Percentiles rank a stretch among this genome's conserved stretches.
phyloP scores from a whole-genome alignment of 1,140 invertebrate genomes.

The Pogonus chalceus region DNA sequence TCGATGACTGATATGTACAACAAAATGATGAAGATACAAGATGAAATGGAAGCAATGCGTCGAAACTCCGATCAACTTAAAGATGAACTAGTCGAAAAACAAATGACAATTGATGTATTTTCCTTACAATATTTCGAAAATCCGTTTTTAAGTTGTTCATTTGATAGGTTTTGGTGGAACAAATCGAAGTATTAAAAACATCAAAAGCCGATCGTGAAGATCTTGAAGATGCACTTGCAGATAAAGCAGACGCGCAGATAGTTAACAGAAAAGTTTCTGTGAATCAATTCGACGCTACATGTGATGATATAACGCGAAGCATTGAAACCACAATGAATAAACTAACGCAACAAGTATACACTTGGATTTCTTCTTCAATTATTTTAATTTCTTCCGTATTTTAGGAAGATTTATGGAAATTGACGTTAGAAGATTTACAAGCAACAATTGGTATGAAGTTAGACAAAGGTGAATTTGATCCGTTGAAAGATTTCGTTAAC shows the following conservation, averaged over 20 bases:
- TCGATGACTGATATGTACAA: conserved; percentile 23
- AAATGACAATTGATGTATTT: conserved; percentile 21
- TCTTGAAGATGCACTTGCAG: conserved; percentile 53
- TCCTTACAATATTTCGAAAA: neutral
- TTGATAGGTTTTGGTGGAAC: conserved; percentile 24
- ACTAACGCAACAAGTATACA: conserved; percentile 45
- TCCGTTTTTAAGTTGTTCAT: neutral
- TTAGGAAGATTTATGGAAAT: conserved; percentile 48
- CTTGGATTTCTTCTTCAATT: conserved; percentile 12
- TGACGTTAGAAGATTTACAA: conserved; percentile 54
- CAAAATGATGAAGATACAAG: conserved; percentile 31
- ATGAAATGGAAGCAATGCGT: conserved; percentile 32
- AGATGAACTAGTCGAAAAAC: conserved; percentile 29
- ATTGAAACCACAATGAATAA: conserved; percentile 52
- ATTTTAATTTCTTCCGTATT: neutral
- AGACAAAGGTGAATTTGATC: conserved; percentile 53
- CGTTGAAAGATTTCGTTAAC: conserved; percentile 54
- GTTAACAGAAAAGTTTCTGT: conserved; percentile 59
- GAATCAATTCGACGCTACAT: conserved; percentile 55
- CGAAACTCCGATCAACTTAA: conserved; percentile 27
- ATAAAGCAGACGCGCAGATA: conserved; percentile 55
- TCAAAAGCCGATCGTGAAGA: conserved; percentile 54
- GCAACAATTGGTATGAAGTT: conserved; percentile 54
- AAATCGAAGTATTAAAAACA: conserved; percentile 31
- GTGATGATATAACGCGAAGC: conserved; percentile 48